Conservation (phyloP, 2,113 vertebrate genomes). For the Cololabis saira region DNA sequence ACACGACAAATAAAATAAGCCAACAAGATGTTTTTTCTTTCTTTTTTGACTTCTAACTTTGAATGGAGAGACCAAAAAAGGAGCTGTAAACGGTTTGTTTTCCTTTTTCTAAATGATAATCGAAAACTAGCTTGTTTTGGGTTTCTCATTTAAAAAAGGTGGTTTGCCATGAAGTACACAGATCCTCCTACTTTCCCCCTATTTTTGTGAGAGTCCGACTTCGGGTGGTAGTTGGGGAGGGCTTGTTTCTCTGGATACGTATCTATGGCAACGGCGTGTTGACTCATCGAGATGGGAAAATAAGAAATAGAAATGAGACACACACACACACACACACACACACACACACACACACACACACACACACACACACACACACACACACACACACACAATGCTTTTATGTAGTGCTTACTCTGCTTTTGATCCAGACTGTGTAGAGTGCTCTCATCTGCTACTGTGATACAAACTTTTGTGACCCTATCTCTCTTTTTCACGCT, state of each 20-base stretch:
- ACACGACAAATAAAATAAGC: too few relatives aligned
- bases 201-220: constrained; percentile 1
- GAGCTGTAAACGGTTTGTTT: too few relatives aligned
- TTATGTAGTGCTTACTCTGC: constrained; percentile 45
- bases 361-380: background rate
- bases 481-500: too few relatives aligned
- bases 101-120: too few relatives aligned
- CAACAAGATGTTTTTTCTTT: too few relatives aligned
- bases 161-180: background rate
- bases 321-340: too few relatives aligned
- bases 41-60: too few relatives aligned
- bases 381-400: constrained; percentile 2
- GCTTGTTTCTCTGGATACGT: constrained; percentile 34
- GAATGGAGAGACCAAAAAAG: too few relatives aligned
- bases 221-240: background rate
- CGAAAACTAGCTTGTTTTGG: too few relatives aligned
- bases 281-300: constrained; percentile 43
- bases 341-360: background rate
- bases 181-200: background rate
- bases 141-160: background rate
- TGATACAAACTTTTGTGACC: constrained; percentile 27
- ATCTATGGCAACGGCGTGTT: constrained; percentile 43
- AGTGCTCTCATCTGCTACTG: constrained; percentile 60
- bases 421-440: constrained; percentile 63
- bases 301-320: constrained; percentile 40